phyloP scores from a whole-genome alignment of 1,140 invertebrate genomes.

The Uloborus diversus region DNA sequence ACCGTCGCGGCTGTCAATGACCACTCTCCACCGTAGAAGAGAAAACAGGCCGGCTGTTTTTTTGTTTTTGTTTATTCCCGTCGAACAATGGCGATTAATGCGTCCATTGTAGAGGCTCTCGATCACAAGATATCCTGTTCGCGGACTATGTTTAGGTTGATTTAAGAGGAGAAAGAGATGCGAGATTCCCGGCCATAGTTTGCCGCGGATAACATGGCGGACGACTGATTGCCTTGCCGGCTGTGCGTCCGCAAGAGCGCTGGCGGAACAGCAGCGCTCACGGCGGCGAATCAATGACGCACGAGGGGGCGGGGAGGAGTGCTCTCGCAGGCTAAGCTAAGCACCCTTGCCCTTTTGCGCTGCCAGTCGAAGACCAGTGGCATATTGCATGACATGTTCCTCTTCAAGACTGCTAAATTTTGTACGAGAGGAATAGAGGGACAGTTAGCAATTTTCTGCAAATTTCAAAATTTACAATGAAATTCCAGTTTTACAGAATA shows the following conservation, averaged over 20 bases:
- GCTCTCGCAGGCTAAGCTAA: no score
- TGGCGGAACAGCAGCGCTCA: no score
- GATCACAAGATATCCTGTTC: background rate
- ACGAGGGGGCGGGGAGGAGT: no score
- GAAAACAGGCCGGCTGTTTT: background rate
- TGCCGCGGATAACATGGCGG: background rate
- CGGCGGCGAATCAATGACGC: no score
- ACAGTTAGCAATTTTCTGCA: no score
- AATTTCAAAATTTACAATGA: no score
- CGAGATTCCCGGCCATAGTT: background rate
- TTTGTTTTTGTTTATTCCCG: background rate
- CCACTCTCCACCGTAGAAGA: slow-evolving; percentile 4
- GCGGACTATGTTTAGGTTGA: background rate
- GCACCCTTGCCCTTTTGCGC: no score
- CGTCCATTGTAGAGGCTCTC: background rate
- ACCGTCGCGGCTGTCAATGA: background rate
- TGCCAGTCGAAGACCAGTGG: no score
- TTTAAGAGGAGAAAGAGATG: background rate
- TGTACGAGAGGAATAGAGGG: no score
- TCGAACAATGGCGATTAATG: slow-evolving; percentile 1
- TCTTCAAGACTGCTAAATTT: no score
- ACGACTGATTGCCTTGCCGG: background rate
- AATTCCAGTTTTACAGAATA: no score
- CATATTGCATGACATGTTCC: no score
- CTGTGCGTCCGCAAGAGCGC: background rate